Conservation (phyloP, 2,888 invertebrate species). For the Leptothorax acervorum region DNA sequence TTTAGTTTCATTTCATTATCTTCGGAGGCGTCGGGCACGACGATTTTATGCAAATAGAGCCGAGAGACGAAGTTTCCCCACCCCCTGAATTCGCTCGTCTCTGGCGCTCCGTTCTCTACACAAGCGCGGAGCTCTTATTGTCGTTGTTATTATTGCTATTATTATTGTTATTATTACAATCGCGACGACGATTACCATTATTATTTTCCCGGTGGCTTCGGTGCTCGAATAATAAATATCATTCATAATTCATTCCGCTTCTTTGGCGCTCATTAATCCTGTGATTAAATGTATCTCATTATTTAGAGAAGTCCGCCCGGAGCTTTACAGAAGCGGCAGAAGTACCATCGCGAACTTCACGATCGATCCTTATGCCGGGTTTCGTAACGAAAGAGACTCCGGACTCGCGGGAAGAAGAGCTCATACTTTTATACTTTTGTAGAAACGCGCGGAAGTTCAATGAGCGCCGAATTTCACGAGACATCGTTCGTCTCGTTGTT, state of each 20-base stretch:
- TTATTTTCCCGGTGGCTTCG: slow-evolving; percentile 75
- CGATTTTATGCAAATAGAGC: slow-evolving; percentile 84
- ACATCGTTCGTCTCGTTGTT: background rate
- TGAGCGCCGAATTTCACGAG: slow-evolving; percentile 12
- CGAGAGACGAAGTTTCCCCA: slow-evolving; percentile 78
- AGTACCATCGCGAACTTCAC: slow-evolving; percentile 71
- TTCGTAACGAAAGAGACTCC: slow-evolving; percentile 58
- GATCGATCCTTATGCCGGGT: slow-evolving; percentile 64
- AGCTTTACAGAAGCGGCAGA: slow-evolving; percentile 70
- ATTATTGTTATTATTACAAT: slow-evolving; percentile 67
- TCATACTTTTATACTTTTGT: slow-evolving; percentile 40
- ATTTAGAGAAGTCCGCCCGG: slow-evolving; percentile 71
- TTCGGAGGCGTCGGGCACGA: slow-evolving; percentile 80
- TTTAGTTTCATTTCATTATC: slow-evolving; percentile 85
- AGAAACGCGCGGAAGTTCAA: slow-evolving; percentile 12
- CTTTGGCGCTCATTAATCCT: slow-evolving; percentile 82
- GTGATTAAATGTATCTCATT: slow-evolving; percentile 82
- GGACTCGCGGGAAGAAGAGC: background rate
- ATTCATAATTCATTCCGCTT: slow-evolving; percentile 83
- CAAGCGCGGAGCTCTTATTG: slow-evolving; percentile 46
- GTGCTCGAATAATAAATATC: slow-evolving; percentile 79
- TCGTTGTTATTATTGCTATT: slow-evolving; percentile 65
- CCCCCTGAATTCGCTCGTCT: slow-evolving; percentile 66
- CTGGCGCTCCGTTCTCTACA: slow-evolving; percentile 46
- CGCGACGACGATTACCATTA: slow-evolving; percentile 74